Percentiles rank a stretch among this genome's conserved stretches.
phyloP scores from a whole-genome alignment of 2,888 invertebrate genomes.

The Itoplectis maculator region DNA sequence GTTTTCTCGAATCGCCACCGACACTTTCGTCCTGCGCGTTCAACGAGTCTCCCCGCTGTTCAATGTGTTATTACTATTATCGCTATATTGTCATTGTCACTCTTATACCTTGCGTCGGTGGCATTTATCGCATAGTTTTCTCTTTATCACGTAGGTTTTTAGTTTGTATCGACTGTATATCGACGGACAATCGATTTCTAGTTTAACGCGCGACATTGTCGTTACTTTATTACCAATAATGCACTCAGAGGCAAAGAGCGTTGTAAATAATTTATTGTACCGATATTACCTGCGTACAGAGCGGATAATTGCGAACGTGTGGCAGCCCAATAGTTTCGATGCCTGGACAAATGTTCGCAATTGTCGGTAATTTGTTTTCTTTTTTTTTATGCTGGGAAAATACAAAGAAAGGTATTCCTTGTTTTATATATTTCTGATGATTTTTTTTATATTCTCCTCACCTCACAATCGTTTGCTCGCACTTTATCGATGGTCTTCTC shows the following conservation, averaged over 20 bases:
- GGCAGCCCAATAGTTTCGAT: not conserved
- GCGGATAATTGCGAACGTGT: conserved; percentile 8
- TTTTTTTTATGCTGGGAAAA: conserved; percentile 17
- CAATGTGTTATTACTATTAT: conserved; percentile 28
- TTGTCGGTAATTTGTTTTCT: conserved; percentile 19
- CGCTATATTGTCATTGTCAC: conserved; percentile 16
- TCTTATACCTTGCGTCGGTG: not conserved
- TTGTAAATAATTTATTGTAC: conserved; percentile 13
- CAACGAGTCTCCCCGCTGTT: not conserved
- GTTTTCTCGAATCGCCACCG: not conserved
- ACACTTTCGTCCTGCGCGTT: not conserved
- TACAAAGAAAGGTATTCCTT: conserved; percentile 29
- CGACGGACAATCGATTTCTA: conserved; percentile 20
- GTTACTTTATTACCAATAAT: not conserved
- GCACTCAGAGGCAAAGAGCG: conserved; percentile 9
- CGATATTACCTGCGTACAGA: conserved; percentile 6
- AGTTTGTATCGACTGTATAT: not conserved
- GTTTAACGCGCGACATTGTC: not conserved
- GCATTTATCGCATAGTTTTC: conserved; percentile 11
- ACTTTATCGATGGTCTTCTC: not conserved
- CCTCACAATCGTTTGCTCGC: too few relatives aligned
- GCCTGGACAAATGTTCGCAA: conserved; percentile 2
- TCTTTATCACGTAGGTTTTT: not conserved
- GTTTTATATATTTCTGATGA: conserved; percentile 8
- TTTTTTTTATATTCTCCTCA: not conserved